phyloP scores from a whole-genome alignment of 1,140 invertebrate genomes.

The Condylostylus longicornis region DNA sequence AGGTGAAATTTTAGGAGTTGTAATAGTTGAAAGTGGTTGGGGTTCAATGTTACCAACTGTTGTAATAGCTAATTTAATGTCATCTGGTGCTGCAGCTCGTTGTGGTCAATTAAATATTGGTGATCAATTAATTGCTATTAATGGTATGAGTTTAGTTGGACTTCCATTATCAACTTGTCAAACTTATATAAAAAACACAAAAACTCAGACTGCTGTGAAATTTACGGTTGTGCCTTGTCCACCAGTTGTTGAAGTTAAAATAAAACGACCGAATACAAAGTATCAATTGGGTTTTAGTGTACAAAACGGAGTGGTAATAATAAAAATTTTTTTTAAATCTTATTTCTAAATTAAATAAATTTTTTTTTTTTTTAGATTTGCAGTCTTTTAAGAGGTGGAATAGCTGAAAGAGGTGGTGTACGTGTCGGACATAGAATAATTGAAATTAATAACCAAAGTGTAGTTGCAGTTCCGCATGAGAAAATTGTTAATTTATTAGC shows the following conservation, averaged over 20 bases:
- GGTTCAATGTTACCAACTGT: conserved; percentile 98
- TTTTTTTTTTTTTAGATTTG: conserved; percentile 61
- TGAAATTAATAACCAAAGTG: conserved; percentile 98
- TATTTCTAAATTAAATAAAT: not conserved
- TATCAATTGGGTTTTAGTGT: conserved; percentile 99
- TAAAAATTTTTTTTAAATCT: not conserved
- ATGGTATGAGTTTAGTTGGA: conserved; percentile 94
- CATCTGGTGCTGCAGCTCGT: conserved; percentile 84
- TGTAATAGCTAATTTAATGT: conserved; percentile 93
- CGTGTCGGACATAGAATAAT: conserved; percentile 98
- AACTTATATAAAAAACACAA: conserved; percentile 97
- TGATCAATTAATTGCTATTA: conserved; percentile 99
- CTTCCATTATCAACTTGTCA: conserved; percentile 95
- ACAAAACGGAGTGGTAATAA: conserved; percentile 90
- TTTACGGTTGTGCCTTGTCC: conserved; percentile 97
- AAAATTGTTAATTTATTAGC: conserved; percentile 97
- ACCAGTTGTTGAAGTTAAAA: conserved; percentile 98
- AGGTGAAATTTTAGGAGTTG: conserved; percentile 91
- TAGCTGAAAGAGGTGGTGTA: conserved; percentile 95
- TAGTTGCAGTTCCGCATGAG: conserved; percentile 97
- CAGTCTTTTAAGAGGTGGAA: conserved; percentile 90
- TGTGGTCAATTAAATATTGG: conserved; percentile 98
- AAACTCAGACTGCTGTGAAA: conserved; percentile 95
- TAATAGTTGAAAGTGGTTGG: conserved; percentile 99
- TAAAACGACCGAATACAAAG: conserved; percentile 96